Evolutionary conservation across 2,888 invertebrate genomes (phyloP), one percentile per base, ranked within the genome.

Genomic region (Dusona sp.): DNA sequence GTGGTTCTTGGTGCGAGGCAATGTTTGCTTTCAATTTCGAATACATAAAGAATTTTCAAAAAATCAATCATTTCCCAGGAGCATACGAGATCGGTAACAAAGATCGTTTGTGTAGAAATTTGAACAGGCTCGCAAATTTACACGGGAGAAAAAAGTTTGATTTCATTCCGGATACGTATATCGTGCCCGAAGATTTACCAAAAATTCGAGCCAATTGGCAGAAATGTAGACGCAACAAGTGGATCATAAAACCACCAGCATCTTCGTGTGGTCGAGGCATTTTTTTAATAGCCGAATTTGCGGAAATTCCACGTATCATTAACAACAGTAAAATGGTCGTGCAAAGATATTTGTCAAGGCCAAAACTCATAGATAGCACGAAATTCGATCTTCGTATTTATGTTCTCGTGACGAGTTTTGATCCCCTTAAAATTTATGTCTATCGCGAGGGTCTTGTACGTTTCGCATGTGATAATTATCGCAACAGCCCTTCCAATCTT

Each of bases 211-310:
- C 96, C 84, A 96, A 42, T 29, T 61, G 42, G 45, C 16, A 22
- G 29, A 45, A 61, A 11, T 45, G 70, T 36, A 42, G 38, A 68
- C 54, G 68, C 9, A 97, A 92, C 97, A 97, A 90, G 93, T 99
- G 99, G 98, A 99, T 99, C 90, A 97, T 99, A 61, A 99, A 99
- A 94, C 99, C 99, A 78, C 99, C 99, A 1, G 99, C 99, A 0
- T 98, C 99, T 70, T 99, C 99, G 0, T 96, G 99, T 54, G 99
- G 99, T 8, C 97, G 98, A 0, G 99, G 99, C 25, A 99, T 99
- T 90, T 97, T 97, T 91, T 99, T 99, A 19, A 97, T 99, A 4
- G 97, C 98, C 92, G 97, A 98, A 89, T 98, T 98, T 98, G 96
- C 97, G 0, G 98, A 99, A 93, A 97, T 99, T 91, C 99, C 99